Conservation (phyloP, 2,888 invertebrate species). For the Eupsilia transversa region DNA sequence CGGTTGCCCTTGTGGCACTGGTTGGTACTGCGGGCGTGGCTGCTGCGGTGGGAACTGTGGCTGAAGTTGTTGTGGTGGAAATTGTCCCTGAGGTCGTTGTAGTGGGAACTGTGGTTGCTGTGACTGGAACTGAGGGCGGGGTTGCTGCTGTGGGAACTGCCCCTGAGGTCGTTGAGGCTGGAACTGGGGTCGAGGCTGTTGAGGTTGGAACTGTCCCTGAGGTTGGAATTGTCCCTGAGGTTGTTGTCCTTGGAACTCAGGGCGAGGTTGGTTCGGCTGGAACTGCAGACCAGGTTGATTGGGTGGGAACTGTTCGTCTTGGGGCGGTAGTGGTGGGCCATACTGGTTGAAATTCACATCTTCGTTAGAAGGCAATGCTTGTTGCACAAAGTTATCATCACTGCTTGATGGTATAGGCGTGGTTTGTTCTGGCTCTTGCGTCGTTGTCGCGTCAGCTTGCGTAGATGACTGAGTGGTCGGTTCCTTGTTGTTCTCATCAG, state of each 20-base stretch:
- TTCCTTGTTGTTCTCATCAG: slow-evolving; percentile 76
- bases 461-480: slow-evolving; percentile 79
- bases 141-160: slow-evolving; percentile 48
- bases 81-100: slow-evolving; percentile 53
- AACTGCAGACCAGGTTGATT: slow-evolving; percentile 57
- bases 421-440: slow-evolving; percentile 74
- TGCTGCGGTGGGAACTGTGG: slow-evolving; percentile 54
- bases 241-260: slow-evolving; percentile 43
- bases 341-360: slow-evolving; percentile 81
- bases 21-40: slow-evolving; percentile 54
- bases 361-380: slow-evolving; percentile 82
- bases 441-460: slow-evolving; percentile 73
- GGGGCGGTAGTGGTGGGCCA: slow-evolving; percentile 65
- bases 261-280: slow-evolving; percentile 48
- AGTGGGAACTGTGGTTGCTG: slow-evolving; percentile 47
- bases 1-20: slow-evolving; percentile 40
- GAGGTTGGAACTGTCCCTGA: slow-evolving; percentile 27
- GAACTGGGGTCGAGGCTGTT: slow-evolving; percentile 44
- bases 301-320: slow-evolving; percentile 48
- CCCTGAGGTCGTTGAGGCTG: slow-evolving; percentile 40
- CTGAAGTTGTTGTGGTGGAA: slow-evolving; percentile 42
- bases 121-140: slow-evolving; percentile 40
- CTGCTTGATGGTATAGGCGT: slow-evolving; percentile 81
- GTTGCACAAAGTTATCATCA: slow-evolving; percentile 81
- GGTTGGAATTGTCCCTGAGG: slow-evolving; percentile 36